Base-by-base conservation (phyloP, 1,140 invertebrate genomes). In the Drosophila elegans region DNA sequence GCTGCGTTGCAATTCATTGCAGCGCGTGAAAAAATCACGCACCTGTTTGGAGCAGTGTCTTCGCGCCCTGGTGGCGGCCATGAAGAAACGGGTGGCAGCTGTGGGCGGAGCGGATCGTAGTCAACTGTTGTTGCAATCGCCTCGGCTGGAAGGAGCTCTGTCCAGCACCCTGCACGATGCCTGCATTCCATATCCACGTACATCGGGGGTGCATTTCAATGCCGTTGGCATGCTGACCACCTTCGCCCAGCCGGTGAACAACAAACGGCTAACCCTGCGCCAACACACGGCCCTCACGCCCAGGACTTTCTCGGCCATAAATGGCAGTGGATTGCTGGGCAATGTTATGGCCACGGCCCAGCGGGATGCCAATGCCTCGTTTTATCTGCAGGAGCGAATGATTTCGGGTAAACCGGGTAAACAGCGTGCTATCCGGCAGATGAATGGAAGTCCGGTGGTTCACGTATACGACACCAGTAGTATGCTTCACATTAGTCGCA, bases 141-240 rank as follows among this genome's bases (percentile, higher is more conserved):
- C 91, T 0, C 45, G 91, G 16, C 36, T 93, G 27, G 86, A 91
- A 41, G 92, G 92, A 2, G 91, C 91, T 0, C 38, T 93, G n/a
- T 85, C 84, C 1, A 94, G 93, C 29, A 93, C 93, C 9, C 92
- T 93, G 52, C 95, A 96, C 62, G 96, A 97, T 89, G 94, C 96
- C n/a, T 97, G 96, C 79, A 97, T 99, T 72, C 98, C 98, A 1
- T 99, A 98, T 93, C 98, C 98, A 1, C 94, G 97, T 57, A 99
- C 98, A 0, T 98, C 97, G 11, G 98, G 98, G 4, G 98, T 97
- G 1, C 96, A 96, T 90, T 99, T 99, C 94, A 98, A 97, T 93
- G 96, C 96, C 41, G 96, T 96, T 32, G 96, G 96, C 77, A 94
- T 96, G 27, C 93, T 98, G 29, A 96, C 97, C 7, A 97, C 96